Conservation (phyloP, 1,140 invertebrate species). For the Ceratosolen solmsi region DNA sequence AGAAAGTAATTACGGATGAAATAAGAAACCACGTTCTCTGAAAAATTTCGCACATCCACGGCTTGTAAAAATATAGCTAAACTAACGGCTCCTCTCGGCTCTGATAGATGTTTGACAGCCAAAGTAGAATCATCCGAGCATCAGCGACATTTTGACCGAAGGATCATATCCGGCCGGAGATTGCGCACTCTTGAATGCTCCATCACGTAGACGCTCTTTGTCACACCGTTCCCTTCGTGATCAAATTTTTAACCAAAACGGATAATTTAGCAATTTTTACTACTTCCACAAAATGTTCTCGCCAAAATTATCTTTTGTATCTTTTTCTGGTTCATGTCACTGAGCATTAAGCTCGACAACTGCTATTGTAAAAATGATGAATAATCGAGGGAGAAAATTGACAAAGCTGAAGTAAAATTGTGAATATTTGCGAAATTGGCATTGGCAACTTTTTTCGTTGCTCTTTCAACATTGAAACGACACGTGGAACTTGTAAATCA, state of each 20-base stretch:
- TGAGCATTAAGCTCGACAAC: too few species aligned
- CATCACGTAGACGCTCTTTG: not conserved
- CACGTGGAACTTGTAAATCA: too few species aligned
- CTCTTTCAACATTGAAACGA: too few species aligned
- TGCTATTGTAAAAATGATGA: too few species aligned
- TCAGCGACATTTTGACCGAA: not conserved
- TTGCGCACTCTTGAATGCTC: constrained; percentile 14
- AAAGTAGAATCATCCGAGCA: not conserved
- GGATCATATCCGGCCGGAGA: constrained; percentile 23
- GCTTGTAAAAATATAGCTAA: not conserved
- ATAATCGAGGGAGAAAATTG: too few species aligned
- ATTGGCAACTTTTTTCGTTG: too few species aligned
- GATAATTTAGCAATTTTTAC: not conserved
- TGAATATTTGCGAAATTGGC: too few species aligned
- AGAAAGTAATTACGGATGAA: too few species aligned
- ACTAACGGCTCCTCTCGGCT: not conserved
- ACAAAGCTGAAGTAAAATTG: too few species aligned
- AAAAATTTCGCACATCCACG: not conserved
- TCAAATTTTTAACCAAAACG: constrained; percentile 8
- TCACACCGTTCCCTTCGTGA: not conserved
- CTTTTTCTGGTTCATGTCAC: too few species aligned
- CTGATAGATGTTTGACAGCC: not conserved
- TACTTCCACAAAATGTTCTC: too few species aligned
- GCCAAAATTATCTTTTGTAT: too few species aligned
- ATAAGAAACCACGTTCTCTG: not conserved